Conservation (phyloP, 1,140 invertebrate genomes). For the Pogonognathellus flavescens region DNA sequence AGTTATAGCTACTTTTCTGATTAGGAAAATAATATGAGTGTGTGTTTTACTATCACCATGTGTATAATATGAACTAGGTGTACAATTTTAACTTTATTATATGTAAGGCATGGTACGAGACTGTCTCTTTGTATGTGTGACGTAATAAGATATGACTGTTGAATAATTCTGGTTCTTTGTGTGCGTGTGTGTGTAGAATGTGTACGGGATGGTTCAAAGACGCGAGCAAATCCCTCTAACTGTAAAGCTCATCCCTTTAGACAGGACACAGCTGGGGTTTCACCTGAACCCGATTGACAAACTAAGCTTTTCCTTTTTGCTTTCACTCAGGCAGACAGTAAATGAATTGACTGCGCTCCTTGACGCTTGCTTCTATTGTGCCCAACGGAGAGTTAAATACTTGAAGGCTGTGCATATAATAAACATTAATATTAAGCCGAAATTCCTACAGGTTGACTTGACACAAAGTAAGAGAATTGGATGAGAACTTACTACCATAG, state of each 20-base stretch:
- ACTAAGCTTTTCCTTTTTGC: neutral
- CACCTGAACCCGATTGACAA: constrained; percentile 19
- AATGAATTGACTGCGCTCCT: neutral
- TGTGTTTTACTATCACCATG: no score
- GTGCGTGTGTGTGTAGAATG: neutral
- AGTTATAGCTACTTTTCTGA: no score
- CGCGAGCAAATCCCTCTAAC: neutral
- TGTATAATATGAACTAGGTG: no score
- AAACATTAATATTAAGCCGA: neutral
- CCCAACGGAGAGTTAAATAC: neutral
- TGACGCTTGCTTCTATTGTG: neutral
- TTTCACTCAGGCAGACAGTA: neutral
- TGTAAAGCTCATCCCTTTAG: constrained; percentile 17
- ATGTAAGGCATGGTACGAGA: no score
- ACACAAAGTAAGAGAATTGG: neutral
- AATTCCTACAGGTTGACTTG: neutral
- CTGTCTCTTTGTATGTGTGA: no score
- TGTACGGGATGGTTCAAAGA: neutral
- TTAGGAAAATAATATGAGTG: no score
- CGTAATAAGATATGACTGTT: no score
- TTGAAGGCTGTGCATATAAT: neutral
- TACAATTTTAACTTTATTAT: no score
- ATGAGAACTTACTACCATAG: neutral
- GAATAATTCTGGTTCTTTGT: neutral
- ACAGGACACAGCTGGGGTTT: neutral